Evolutionary conservation across 2,888 invertebrate species (phyloP).

Genomic region (Aquatica leii): DNA sequence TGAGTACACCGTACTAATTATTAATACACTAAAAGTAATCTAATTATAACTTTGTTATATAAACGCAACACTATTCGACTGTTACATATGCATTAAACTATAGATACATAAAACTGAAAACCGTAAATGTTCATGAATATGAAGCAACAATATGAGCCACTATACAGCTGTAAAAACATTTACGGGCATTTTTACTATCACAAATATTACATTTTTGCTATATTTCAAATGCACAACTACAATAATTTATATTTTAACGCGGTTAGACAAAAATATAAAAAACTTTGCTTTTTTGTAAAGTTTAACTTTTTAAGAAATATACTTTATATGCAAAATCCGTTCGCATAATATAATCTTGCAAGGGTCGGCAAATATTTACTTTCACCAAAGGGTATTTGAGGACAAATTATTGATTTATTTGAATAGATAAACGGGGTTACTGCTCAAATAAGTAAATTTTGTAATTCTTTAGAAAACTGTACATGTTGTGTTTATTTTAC

Average conservation of each 20-base stretch:
- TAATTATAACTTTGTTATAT: constrained; percentile 12
- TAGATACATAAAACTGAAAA: constrained; percentile 19
- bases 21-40: neutral
- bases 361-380: constrained; percentile 33
- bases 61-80: constrained; percentile 2
- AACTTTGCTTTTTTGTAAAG: constrained; percentile 20
- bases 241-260: constrained; percentile 4
- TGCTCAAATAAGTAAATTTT: constrained; percentile 24
- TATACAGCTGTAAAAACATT: constrained; percentile 26
- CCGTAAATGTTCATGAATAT: constrained; percentile 21
- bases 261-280: constrained; percentile 9
- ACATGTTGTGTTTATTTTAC: too few relatives aligned
- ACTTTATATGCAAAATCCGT: constrained; percentile 16
- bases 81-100: constrained; percentile 10
- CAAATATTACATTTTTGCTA: constrained; percentile 4
- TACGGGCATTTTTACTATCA: constrained; percentile 27
- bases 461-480: too few relatives aligned
- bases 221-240: neutral
- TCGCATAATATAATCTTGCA: constrained; percentile 22
- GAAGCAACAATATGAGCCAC: constrained; percentile 23
- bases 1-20: neutral
- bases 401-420: constrained; percentile 36
- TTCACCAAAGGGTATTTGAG: constrained; percentile 27
- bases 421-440: constrained; percentile 32
- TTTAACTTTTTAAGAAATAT: constrained; percentile 2